Percentiles rank a stretch among this genome's conserved stretches.
phyloP scores from a whole-genome alignment of 2,113 vertebrate genomes.

The Tachysurus fulvidraco region DNA sequence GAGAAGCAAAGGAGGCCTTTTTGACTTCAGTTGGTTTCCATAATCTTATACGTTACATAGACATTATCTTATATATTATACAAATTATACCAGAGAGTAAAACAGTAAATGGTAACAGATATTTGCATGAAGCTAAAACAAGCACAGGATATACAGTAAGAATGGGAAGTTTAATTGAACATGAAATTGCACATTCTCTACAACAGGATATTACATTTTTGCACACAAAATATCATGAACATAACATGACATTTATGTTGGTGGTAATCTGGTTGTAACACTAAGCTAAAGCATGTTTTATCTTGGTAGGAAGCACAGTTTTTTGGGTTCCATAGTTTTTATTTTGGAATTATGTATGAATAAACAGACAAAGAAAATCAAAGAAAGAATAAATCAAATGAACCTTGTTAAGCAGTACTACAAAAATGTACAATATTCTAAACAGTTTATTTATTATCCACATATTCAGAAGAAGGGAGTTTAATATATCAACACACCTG shows the following conservation, averaged over 20 bases:
- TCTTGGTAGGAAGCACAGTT: not conserved
- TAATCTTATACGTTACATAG: not conserved
- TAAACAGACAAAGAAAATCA: conserved; percentile 29
- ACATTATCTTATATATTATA: too few species aligned
- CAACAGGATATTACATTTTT: not conserved
- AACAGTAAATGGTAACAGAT: not conserved
- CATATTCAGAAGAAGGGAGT: not conserved
- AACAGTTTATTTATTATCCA: not conserved
- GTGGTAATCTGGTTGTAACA: not conserved
- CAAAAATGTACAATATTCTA: not conserved
- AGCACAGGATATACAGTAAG: not conserved
- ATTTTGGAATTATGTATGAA: conserved; percentile 39
- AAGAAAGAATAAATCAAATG: conserved; percentile 34
- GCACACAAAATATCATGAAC: not conserved
- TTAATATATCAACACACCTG: not conserved
- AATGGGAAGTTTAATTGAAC: not conserved
- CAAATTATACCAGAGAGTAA: not conserved
- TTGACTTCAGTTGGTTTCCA: not conserved
- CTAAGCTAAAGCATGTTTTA: not conserved
- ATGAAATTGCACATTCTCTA: not conserved
- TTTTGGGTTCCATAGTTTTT: not conserved
- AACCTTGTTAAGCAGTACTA: conserved; percentile 27
- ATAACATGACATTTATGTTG: not conserved
- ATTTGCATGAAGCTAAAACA: not conserved
- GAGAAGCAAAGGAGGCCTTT: not conserved